Evolutionary conservation across 2,797 vertebrate genomes (phyloP), one percentile per base, ranked within the genome.

Genomic region (Podarcis siculus): DNA sequence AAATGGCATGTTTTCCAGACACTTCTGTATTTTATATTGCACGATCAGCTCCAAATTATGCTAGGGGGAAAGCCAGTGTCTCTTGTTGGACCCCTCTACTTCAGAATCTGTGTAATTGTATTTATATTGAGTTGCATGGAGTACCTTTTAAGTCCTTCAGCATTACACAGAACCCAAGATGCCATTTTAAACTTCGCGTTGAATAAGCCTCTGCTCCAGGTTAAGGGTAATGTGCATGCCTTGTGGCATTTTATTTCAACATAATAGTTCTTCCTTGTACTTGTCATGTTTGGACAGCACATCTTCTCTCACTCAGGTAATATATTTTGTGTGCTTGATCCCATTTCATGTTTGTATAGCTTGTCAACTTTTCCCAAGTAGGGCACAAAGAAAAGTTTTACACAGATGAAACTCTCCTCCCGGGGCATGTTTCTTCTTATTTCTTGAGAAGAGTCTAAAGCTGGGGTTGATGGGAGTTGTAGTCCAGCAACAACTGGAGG

Each of bases 121-220:
- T 45, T n/a, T 76, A 10, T 27, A 23, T 61, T 76, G 32, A 86
- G 61, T 10, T 3, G 2, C 21, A 35, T 21, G 23, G 39, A 37
- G 15, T 49, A 15, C 30, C 49, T 21, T 64, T 25, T 78, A 45
- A 39, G 23, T 45, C 39, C 23, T 27, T 27, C 5, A 25, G n/a
- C 30, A 9, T 58, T 42, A 42, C 72, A 76, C 72, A 61, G 25
- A n/a, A 76, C 25, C 25, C 15, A 39, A 42, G 21, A 69, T 49
- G 25, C 42, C 30, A 27, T 86, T 86, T 78, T 39, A 66, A 67
- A 67, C 75, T 79, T 86, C 84, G 8, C 61, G 49, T 86, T 86
- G 61, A 86, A 79, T 86, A 23, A 25, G 45, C 21, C 35, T 86
- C 58, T 9, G 1, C 76, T 45, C 27, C 27, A 39, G 17, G 30